Conservation (phyloP, 2,888 invertebrate genomes). For the Hypsopygia costalis region DNA sequence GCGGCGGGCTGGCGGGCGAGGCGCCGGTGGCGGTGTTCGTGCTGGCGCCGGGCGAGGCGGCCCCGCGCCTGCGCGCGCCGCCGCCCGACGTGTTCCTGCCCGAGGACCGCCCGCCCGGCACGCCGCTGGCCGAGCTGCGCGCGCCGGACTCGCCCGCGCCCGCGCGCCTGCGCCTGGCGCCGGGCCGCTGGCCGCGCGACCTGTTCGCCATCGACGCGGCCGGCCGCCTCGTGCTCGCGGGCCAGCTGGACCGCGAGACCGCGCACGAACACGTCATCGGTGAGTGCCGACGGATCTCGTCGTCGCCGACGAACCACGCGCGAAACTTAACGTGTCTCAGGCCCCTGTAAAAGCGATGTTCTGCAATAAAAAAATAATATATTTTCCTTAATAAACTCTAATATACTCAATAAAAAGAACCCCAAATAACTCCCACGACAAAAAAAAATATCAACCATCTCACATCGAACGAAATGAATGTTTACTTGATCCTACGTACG, state of each 20-base stretch:
- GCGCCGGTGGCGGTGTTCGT: constrained; percentile 91
- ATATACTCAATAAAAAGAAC: too few species aligned
- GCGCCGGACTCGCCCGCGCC: constrained; percentile 25
- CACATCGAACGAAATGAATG: too few species aligned
- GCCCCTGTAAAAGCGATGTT: too few species aligned
- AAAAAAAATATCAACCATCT: too few species aligned
- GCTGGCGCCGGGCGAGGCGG: constrained; percentile 83
- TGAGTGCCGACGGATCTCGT: constrained; percentile 36
- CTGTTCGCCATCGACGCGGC: constrained; percentile 86
- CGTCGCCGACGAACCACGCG: too few species aligned
- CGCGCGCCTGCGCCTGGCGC: constrained; percentile 32
- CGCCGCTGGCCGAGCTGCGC: constrained; percentile 52
- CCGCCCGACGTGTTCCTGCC: constrained; percentile 89
- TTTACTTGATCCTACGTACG: too few species aligned
- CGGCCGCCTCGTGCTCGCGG: constrained; percentile 87
- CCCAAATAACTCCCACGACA: too few species aligned
- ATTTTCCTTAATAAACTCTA: too few species aligned
- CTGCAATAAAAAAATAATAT: too few species aligned
- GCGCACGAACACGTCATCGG: constrained; percentile 86
- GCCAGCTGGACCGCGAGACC: constrained; percentile 88
- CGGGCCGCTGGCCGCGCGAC: constrained; percentile 74
- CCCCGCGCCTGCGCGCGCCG: constrained; percentile 87
- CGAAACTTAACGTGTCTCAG: too few species aligned
- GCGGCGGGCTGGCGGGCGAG: constrained; percentile 89
- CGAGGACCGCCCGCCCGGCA: constrained; percentile 83